phyloP scores from a whole-genome alignment of 2,888 invertebrate genomes.

The Tipula confusa region DNA sequence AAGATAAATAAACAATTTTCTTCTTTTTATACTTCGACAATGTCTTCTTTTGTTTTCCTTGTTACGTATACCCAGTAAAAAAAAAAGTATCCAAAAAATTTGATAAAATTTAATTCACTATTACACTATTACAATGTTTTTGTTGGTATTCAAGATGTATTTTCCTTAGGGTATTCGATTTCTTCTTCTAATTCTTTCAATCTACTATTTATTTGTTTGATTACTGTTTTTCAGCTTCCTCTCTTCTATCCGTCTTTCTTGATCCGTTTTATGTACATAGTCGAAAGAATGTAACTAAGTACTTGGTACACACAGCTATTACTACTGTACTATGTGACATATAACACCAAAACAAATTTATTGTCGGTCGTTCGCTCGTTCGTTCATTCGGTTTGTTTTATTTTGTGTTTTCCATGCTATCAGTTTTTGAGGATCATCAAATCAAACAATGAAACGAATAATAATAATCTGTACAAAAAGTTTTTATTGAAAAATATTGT shows the following conservation, averaged over 20 bases:
- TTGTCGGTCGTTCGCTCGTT: neutral
- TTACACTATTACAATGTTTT: neutral
- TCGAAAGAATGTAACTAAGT: neutral
- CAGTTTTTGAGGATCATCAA: neutral
- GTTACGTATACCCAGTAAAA: neutral
- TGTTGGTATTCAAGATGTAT: neutral
- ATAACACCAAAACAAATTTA: neutral
- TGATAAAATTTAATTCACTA: slow-evolving; percentile 7
- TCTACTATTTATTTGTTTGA: neutral
- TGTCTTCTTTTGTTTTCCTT: neutral
- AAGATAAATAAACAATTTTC: neutral
- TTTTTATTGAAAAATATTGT: neutral
- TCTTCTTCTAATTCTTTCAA: neutral
- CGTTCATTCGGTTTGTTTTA: neutral
- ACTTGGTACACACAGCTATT: neutral
- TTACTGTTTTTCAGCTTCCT: neutral
- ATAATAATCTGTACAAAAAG: neutral
- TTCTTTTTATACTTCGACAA: neutral
- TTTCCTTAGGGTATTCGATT: neutral
- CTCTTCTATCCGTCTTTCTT: neutral
- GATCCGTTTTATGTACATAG: neutral
- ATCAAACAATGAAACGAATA: neutral
- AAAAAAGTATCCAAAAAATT: neutral
- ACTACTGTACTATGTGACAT: neutral
- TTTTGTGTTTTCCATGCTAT: neutral